Conservation (phyloP, 2,888 invertebrate genomes). For the Monopis laevigella region DNA sequence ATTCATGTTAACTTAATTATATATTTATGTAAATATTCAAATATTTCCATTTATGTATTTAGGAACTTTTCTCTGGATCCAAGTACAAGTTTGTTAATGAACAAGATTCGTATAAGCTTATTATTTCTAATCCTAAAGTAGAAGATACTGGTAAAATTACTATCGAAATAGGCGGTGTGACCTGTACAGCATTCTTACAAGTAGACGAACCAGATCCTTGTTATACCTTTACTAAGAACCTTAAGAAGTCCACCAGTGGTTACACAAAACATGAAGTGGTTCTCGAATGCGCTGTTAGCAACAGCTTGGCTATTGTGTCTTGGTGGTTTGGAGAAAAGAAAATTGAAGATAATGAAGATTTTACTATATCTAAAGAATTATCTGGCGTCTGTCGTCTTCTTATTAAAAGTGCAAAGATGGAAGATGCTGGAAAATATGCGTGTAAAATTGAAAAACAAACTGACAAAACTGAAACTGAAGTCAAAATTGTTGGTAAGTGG, state of each 20-base stretch:
- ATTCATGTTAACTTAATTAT: not conserved
- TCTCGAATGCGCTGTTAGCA: slow-evolving; percentile 94
- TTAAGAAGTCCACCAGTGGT: slow-evolving; percentile 90
- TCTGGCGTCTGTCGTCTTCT: slow-evolving; percentile 89
- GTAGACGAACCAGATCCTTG: slow-evolving; percentile 97
- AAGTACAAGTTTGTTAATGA: slow-evolving; percentile 97
- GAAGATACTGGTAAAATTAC: slow-evolving; percentile 98
- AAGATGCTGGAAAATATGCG: slow-evolving; percentile 88
- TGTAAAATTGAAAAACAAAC: slow-evolving; percentile 91
- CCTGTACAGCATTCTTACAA: slow-evolving; percentile 89
- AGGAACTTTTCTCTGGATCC: slow-evolving; percentile 95
- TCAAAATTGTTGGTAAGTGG: slow-evolving; percentile 82
- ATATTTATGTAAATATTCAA: no score
- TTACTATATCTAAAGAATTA: slow-evolving; percentile 91
- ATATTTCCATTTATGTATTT: no score
- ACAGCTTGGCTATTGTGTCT: slow-evolving; percentile 91
- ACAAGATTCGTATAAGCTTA: slow-evolving; percentile 89
- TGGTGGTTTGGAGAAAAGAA: slow-evolving; percentile 90
- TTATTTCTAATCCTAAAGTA: slow-evolving; percentile 90
- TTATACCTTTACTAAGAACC: slow-evolving; percentile 90
- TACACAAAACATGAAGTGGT: slow-evolving; percentile 90
- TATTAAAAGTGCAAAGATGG: slow-evolving; percentile 82
- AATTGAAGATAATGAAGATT: slow-evolving; percentile 84
- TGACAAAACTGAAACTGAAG: slow-evolving; percentile 84
- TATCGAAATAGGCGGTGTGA: slow-evolving; percentile 91